Percentiles rank a stretch among this genome's conserved stretches.
Evolutionary conservation across 2,797 vertebrate species (phyloP).

Genomic region (Cynopterus sphinx): DNA sequence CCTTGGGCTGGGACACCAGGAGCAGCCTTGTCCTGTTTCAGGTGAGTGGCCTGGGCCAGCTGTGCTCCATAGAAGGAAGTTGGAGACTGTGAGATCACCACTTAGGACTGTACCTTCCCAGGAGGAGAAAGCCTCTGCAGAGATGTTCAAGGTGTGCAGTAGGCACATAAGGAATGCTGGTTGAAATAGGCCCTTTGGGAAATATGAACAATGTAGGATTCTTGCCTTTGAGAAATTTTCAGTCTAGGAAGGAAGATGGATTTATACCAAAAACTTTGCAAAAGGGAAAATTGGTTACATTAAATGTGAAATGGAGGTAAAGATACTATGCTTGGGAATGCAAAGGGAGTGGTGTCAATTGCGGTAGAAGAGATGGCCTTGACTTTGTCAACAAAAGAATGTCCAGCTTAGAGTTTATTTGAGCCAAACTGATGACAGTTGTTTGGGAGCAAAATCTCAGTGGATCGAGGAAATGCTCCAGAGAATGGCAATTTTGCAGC

Average conservation of each 20-base stretch:
- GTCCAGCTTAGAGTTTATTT: too few species aligned
- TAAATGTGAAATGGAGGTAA: neutral
- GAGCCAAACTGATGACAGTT: too few species aligned
- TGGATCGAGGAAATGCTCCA: too few species aligned
- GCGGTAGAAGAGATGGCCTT: neutral
- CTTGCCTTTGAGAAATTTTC: neutral
- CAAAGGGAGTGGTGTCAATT: neutral
- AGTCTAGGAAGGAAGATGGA: neutral
- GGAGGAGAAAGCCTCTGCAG: neutral
- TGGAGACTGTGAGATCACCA: neutral
- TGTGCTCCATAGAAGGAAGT: neutral
- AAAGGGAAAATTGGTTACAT: neutral
- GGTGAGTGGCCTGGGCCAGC: neutral
- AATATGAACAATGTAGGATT: neutral
- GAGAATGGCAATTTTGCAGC: too few species aligned
- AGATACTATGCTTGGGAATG: neutral
- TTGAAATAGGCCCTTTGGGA: neutral
- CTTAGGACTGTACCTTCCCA: neutral
- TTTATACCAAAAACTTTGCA: neutral
- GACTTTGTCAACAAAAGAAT: too few species aligned
- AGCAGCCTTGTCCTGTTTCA: neutral
- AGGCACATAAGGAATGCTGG: neutral
- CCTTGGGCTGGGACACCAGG: neutral
- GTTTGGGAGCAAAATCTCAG: too few species aligned
- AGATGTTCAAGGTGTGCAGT: neutral